Evolutionary conservation across 2,888 invertebrate species (phyloP), one percentile per base, ranked within the genome.

Genomic region (Cephus rjabovi): DNA sequence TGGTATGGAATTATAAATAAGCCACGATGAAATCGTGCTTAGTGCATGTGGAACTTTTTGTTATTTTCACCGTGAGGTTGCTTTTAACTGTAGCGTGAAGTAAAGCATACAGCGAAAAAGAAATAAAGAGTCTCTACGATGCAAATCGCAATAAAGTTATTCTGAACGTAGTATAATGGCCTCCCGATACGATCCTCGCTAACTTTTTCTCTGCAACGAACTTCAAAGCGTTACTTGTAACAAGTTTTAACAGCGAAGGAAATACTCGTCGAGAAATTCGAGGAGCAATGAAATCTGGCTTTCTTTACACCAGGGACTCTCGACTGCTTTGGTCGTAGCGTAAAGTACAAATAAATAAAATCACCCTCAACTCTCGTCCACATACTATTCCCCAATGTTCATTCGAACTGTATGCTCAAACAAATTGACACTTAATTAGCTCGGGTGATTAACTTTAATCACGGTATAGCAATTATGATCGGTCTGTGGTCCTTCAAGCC

Each of bases 401-500:
- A 56, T 56, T 23, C 9, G 6, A 23, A 56, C 23, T 23, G 23
- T 1, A 56, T 2, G 40, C 6, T 56, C 40, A 56, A 23, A 40
- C 23, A 40, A 23, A 6, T 23, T 40, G 15, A 1, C 56, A 56
- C 56, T 56, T 9, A 2, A 23, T 23, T 56, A 9, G 56, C 23
- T 23, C 56, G 56, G 0, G 23, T 23, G 56, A 23, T 56, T 23
- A 56, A 56, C 56, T 23, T 56, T 9, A 9, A 9, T 23, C 9
- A 56, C 56, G 9, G 56, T 40, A 56, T 23, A 56, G 23, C 9
- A 34, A 83, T 77, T 79, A 94, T 94, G 94, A 93, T 94, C 88
- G 94, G 94, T 75, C 92, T 94, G 86, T 93, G 94, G 92, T 93
- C 94, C 78, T 94, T 94, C 87, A 94, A 94, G 93, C 93, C 94